A percentile compares a stretch with the other conserved stretches of the same genome.
Conservation (phyloP, 1,140 invertebrate genomes). For the Armadillidium nasatum region DNA sequence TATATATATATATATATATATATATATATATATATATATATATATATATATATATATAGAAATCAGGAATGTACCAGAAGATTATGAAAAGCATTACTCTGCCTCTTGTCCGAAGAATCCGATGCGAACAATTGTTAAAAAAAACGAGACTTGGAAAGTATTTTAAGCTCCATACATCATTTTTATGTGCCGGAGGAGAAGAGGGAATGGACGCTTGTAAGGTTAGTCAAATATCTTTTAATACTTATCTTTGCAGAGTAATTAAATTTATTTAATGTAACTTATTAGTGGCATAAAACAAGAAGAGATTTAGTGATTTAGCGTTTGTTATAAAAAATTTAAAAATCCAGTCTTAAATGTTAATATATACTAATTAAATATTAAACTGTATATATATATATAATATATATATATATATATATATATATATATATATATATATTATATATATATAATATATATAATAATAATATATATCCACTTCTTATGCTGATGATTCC, state of each 20-base stretch:
- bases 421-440: too few species aligned
- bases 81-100: constrained; percentile 64
- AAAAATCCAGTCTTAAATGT: too few species aligned
- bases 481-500: too few species aligned
- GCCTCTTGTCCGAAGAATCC: constrained; percentile 56
- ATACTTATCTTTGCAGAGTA: background rate
- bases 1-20: constrained; percentile 19
- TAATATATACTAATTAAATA: too few species aligned
- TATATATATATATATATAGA: constrained; percentile 37
- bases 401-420: too few species aligned
- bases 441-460: too few species aligned
- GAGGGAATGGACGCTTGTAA: constrained; percentile 60
- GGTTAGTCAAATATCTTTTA: constrained; percentile 49
- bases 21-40: background rate
- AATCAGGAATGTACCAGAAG: constrained; percentile 62
- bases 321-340: background rate
- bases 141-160: constrained; percentile 58
- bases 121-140: constrained; percentile 58
- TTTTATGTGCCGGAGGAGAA: constrained; percentile 68
- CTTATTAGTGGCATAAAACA: background rate
- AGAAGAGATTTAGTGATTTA: background rate
- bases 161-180: constrained; percentile 61
- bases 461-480: too few species aligned
- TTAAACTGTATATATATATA: too few species aligned
- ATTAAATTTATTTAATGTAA: background rate